Percentiles rank a stretch among this genome's conserved stretches.
phyloP scores from a whole-genome alignment of 1,140 invertebrate species.

The Reticulitermes speratus region DNA sequence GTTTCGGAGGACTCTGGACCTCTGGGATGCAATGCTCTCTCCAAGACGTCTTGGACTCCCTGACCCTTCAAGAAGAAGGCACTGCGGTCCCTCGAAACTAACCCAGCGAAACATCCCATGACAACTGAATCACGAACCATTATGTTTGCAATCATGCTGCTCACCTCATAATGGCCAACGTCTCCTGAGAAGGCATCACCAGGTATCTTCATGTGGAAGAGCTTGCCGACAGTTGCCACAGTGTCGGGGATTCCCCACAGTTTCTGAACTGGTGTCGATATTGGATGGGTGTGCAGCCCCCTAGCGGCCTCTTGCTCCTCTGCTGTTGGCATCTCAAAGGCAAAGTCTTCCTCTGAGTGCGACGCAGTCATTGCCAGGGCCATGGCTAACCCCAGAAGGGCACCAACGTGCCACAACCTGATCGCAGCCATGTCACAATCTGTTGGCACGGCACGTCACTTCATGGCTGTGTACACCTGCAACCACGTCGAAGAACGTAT shows the following conservation, averaged over 20 bases:
- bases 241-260: constrained; percentile 46
- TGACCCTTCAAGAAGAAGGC: too few relatives aligned
- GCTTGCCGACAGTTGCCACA: constrained; percentile 42
- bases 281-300: not conserved
- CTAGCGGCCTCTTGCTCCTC: not conserved
- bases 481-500: not conserved
- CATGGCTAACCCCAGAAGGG: not conserved
- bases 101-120: too few relatives aligned
- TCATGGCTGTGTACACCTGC: not conserved
- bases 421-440: not conserved
- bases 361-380: not conserved
- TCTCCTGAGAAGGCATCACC: constrained; percentile 45
- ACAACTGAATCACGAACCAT: too few relatives aligned
- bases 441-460: not conserved
- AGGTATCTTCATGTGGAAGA: constrained; percentile 47
- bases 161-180: constrained; percentile 46
- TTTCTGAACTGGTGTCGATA: constrained; percentile 34
- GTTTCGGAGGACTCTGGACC: too few relatives aligned
- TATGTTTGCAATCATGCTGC: not conserved
- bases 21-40: too few relatives aligned
- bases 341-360: constrained; percentile 30
- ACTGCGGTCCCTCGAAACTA: too few relatives aligned
- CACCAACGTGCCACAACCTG: not conserved
- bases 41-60: too few relatives aligned
- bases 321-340: not conserved